These are phyloP conservation scores for Bathynomus jamesi DNA, from an alignment of 1,140 invertebrate genomes.

Conservation along the genomic window DNA sequence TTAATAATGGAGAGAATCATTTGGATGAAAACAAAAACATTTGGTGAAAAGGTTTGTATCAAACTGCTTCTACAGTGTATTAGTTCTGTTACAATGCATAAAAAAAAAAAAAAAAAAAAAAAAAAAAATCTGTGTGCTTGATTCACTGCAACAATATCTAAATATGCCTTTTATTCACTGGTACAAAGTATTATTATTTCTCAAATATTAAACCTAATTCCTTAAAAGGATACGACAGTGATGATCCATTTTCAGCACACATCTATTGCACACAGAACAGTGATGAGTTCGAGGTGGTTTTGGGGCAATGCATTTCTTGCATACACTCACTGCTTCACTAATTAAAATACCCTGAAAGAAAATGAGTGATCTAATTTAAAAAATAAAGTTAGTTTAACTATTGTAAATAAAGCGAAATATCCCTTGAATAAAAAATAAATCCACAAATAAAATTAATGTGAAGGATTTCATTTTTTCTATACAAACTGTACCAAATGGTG, in stretches of 20 bases:
- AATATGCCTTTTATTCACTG: too few species aligned
- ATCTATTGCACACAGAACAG: slow-evolving; percentile 88
- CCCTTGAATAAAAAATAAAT: neutral
- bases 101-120: neutral
- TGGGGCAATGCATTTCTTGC: slow-evolving; percentile 87
- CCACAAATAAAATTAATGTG: neutral
- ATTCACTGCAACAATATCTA: too few species aligned
- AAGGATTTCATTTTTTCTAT: neutral
- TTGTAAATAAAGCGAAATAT: neutral
- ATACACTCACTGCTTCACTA: slow-evolving; percentile 79
- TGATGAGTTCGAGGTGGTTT: slow-evolving; percentile 93
- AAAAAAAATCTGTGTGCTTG: too few species aligned
- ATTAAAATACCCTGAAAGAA: slow-evolving; percentile 57
- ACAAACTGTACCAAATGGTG: neutral
- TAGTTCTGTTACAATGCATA: too few species aligned
- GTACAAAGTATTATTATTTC: neutral
- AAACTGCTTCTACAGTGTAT: too few species aligned
- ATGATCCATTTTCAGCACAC: slow-evolving; percentile 95
- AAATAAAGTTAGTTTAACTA: slow-evolving; percentile 2
- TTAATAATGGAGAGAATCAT: slow-evolving; percentile 38
- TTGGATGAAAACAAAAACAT: too few species aligned
- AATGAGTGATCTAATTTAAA: neutral
- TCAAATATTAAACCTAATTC: neutral
- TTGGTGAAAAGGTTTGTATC: too few species aligned
- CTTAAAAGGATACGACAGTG: slow-evolving; percentile 66